Evolutionary conservation across 2,797 vertebrate species (phyloP), one percentile per base, ranked within the genome.

Genomic region (Halcyon smyrnensis): DNA sequence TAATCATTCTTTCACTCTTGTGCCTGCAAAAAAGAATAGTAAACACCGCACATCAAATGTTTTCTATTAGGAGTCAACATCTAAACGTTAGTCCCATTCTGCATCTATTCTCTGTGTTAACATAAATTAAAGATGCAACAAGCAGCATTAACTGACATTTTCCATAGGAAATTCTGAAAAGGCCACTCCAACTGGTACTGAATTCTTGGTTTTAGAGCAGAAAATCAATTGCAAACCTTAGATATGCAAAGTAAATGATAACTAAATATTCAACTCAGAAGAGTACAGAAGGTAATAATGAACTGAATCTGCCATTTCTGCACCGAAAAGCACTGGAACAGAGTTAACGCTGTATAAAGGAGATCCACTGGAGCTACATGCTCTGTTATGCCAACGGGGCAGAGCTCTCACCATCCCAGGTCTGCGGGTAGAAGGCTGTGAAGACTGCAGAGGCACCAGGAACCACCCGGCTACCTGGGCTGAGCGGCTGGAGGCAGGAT

Each of bases 281-380:
- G 43, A 30, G 37, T 7, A 6, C 15, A 69, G 48, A 15, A 28
- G 28, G n/a, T 15, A 84, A 70, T 1, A 23, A 56, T 28, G 34
- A 20, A 34, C 12, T 3, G 0, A 54, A 20, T 6, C 6, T 32
- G 20, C 30, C 48, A 9, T 12, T 70, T 28, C n/a, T 51, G 87
- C 53, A 11, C 50, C 2, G 50, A 12, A 41, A 60, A 65, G 69
- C 63, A 12, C 64, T 8, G 27, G 5, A 16, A 45, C 0, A 1
- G 39, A 11, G 13, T 12, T 56, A 43, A 43, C 0, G 0, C 50
- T 74, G 53, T 1, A 3, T 12, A 1, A 11, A 25, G 36, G 12
- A 30, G 30, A 25, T 6, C 8, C 8, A 1, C 30, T 32, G 41
- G 60, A 73, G 17, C 60, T 25, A 20, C 21, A 0, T 6, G 30